Evolutionary conservation across 2,113 vertebrate genomes (phyloP).

Genomic region (Xyrauchen texanus): DNA sequence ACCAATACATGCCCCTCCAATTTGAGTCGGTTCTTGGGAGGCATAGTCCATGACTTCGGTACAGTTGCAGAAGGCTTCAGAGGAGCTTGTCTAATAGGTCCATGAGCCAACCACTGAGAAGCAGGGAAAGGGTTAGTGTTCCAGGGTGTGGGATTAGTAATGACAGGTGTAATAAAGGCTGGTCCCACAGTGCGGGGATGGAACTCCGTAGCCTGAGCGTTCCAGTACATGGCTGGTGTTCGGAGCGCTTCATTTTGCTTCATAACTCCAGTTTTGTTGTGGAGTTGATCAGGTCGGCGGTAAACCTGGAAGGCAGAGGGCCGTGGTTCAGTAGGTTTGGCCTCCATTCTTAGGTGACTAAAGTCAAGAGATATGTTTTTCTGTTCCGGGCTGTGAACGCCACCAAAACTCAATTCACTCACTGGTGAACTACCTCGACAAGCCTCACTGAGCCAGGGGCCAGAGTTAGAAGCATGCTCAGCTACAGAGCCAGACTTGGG

Average conservation of each 20-base stretch:
- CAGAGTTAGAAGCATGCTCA: not conserved
- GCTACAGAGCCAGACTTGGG: slow-evolving; percentile 48
- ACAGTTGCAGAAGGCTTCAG: slow-evolving; percentile 72
- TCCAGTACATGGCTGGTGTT: slow-evolving; percentile 73
- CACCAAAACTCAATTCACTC: slow-evolving; percentile 50
- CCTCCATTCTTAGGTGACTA: slow-evolving; percentile 56
- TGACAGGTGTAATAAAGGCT: slow-evolving; percentile 84
- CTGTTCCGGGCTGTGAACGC: slow-evolving; percentile 6
- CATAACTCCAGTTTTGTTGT: not conserved
- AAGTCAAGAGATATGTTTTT: slow-evolving; percentile 59
- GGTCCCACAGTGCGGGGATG: slow-evolving; percentile 69
- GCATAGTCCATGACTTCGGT: slow-evolving; percentile 75
- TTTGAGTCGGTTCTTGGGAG: slow-evolving; percentile 71
- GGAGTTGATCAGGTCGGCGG: slow-evolving; percentile 60
- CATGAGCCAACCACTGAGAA: slow-evolving; percentile 56
- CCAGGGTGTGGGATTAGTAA: slow-evolving; percentile 72
- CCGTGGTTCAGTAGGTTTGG: slow-evolving; percentile 42
- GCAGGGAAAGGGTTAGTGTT: slow-evolving; percentile 50
- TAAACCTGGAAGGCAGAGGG: slow-evolving; percentile 76
- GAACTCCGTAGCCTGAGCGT: slow-evolving; percentile 79
- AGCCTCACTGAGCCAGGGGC: slow-evolving; percentile 6
- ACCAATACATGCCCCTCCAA: slow-evolving; percentile 85
- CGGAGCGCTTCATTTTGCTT: slow-evolving; percentile 14
- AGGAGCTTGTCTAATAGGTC: slow-evolving; percentile 61
- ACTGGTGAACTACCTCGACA: slow-evolving; percentile 38